Conservation (phyloP, 2,888 invertebrate genomes). For the Nephrocerus scutellatus region DNA sequence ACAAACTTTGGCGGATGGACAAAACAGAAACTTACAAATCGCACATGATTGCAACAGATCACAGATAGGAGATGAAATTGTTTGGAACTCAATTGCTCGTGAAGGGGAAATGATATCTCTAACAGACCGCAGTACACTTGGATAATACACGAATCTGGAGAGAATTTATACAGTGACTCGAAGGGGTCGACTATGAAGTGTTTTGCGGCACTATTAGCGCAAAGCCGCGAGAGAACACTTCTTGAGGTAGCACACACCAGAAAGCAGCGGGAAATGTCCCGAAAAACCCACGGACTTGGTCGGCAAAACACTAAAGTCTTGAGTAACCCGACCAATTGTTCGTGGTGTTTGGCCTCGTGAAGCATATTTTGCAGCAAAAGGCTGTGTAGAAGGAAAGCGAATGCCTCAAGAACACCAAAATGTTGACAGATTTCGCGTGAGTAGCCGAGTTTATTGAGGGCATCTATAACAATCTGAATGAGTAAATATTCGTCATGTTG, state of each 20-base stretch:
- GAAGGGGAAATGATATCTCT: constrained; percentile 35
- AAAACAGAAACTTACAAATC: constrained; percentile 36
- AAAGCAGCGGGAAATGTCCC: constrained; percentile 31
- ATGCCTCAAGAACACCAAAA: constrained; percentile 37
- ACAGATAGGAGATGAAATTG: constrained; percentile 32
- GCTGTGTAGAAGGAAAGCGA: constrained; percentile 29
- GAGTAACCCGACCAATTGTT: constrained; percentile 32
- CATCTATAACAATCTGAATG: constrained; percentile 34
- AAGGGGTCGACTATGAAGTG: constrained; percentile 34
- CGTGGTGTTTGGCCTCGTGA: constrained; percentile 13
- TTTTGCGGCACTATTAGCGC: constrained; percentile 28
- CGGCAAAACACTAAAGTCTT: constrained; percentile 38
- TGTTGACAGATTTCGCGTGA: constrained; percentile 37
- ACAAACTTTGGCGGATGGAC: constrained; percentile 35
- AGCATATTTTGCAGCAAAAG: constrained; percentile 21
- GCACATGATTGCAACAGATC: constrained; percentile 37
- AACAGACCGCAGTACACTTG: constrained; percentile 40
- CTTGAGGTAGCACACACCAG: constrained; percentile 23
- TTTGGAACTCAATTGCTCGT: constrained; percentile 23
- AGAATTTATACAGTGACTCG: constrained; percentile 35
- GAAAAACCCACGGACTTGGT: constrained; percentile 38
- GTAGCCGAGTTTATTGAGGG: constrained; percentile 35
- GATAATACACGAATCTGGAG: constrained; percentile 36
- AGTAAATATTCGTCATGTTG: constrained; percentile 32
- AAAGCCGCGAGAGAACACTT: constrained; percentile 25